Evolutionary conservation across 1,140 invertebrate species (phyloP).

Genomic region (Panonychus citri): DNA sequence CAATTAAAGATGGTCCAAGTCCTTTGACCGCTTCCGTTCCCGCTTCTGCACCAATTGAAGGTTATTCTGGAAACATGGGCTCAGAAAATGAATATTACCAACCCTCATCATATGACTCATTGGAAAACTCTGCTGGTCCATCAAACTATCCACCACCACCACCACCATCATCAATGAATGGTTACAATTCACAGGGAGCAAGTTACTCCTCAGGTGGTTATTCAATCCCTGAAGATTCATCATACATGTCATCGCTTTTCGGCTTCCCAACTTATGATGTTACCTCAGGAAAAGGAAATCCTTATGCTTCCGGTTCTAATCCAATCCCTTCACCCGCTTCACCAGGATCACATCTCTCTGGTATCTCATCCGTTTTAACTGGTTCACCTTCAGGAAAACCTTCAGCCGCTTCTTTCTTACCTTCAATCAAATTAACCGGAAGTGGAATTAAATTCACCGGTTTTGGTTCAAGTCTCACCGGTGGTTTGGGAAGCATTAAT

Average conservation of each 20-base stretch:
- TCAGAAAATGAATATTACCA: too few relatives aligned
- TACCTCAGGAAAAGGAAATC: background rate
- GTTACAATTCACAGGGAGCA: too few relatives aligned
- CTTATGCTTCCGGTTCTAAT: background rate
- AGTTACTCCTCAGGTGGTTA: background rate
- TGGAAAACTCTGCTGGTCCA: too few relatives aligned
- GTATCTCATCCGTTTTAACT: background rate
- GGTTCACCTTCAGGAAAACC: background rate
- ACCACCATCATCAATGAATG: too few relatives aligned
- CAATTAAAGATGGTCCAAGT: too few relatives aligned
- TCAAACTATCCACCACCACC: too few relatives aligned
- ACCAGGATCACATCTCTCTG: background rate
- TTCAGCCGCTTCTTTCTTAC: background rate
- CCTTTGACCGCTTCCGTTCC: background rate
- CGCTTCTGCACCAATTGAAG: background rate
- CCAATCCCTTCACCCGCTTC: background rate
- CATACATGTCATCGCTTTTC: background rate
- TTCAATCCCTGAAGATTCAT: background rate
- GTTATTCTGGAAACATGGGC: background rate
- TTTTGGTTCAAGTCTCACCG: background rate
- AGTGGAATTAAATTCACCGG: background rate
- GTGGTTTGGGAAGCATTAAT: background rate
- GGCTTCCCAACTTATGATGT: background rate
- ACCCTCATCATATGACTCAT: too few relatives aligned
- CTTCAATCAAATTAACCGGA: background rate